Evolutionary conservation across 1,140 invertebrate genomes (phyloP).

Genomic region (Delia radicum): DNA sequence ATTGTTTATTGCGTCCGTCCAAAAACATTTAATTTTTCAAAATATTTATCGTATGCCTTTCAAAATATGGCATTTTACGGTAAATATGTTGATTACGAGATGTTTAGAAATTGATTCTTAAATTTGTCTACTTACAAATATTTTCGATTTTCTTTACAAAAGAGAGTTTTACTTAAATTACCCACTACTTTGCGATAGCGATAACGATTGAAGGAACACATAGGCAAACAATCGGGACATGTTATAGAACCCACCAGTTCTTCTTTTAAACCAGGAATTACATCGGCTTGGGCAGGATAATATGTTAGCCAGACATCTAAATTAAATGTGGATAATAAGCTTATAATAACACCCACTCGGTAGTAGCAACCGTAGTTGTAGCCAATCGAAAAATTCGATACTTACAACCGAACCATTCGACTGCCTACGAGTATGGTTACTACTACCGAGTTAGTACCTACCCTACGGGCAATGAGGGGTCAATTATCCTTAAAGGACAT

Average conservation of each 20-base stretch:
- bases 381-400: not conserved
- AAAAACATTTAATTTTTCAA: too few species aligned
- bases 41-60: too few species aligned
- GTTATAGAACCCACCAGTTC: not conserved
- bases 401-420: too few species aligned
- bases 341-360: not conserved
- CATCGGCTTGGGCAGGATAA: not conserved
- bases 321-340: too few species aligned
- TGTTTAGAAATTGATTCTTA: not conserved
- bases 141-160: not conserved
- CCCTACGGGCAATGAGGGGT: too few species aligned
- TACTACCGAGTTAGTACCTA: too few species aligned
- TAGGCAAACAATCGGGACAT: conserved; percentile 9
- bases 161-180: not conserved
- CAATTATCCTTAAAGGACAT: too few species aligned
- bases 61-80: too few species aligned
- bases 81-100: too few species aligned
- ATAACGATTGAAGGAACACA: conserved; percentile 12
- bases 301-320: conserved; percentile 22
- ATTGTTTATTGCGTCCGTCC: too few species aligned
- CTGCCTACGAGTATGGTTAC: too few species aligned
- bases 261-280: not conserved
- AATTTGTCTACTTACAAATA: not conserved
- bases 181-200: not conserved
- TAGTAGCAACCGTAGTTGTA: not conserved